Evolutionary conservation across 2,797 vertebrate species (phyloP).

Genomic region (Aphelocoma californica): DNA sequence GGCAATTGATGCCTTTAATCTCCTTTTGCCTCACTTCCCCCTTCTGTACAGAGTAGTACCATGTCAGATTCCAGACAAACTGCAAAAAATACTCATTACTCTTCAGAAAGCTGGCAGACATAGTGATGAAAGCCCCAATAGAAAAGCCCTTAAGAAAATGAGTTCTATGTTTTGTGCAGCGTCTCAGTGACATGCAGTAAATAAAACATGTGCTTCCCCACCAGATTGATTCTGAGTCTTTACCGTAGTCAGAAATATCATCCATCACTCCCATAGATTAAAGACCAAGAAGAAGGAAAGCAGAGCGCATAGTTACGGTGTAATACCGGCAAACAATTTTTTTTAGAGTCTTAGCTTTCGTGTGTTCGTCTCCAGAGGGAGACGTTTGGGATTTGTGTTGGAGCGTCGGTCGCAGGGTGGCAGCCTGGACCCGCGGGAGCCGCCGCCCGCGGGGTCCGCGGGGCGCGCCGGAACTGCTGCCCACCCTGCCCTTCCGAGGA

Average conservation of each 20-base stretch:
- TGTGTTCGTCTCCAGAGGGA: rapidly evolving
- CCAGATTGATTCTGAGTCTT: background rate
- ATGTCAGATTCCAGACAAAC: background rate
- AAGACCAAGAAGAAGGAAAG: background rate
- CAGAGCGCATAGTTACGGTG: rapidly evolving
- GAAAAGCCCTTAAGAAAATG: background rate
- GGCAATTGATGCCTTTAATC: background rate
- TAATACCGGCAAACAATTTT: background rate
- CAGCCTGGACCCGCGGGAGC: background rate
- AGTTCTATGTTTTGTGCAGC: background rate
- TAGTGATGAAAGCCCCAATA: background rate
- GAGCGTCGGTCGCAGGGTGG: background rate
- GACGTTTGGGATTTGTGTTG: rapidly evolving
- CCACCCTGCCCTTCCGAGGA: rapidly evolving
- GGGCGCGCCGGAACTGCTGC: no score
- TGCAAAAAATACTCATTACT: background rate
- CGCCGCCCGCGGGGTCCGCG: no score
- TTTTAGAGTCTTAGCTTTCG: rapidly evolving
- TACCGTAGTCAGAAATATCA: background rate
- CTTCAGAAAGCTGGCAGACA: background rate
- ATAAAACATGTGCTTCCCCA: background rate
- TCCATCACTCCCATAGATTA: background rate
- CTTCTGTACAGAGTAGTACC: background rate
- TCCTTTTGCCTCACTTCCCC: background rate
- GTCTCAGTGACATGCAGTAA: background rate